phyloP scores from a whole-genome alignment of 2,113 vertebrate species.

The Nanorana parkeri region DNA sequence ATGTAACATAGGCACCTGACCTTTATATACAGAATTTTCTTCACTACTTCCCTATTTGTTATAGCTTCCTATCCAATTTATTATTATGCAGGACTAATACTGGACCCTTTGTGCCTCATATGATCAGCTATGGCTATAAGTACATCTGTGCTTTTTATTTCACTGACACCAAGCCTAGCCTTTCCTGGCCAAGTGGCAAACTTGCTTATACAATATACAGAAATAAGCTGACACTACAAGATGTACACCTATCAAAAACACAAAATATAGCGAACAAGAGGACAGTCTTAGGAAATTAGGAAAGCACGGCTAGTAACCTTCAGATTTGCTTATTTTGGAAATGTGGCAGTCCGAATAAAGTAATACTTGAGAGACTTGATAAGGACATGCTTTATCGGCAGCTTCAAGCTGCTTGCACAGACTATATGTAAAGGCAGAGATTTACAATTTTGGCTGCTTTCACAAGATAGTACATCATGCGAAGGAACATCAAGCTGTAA shows the following conservation, averaged over 20 bases:
- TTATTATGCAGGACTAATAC: too few relatives aligned
- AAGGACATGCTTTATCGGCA: background rate
- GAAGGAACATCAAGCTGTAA: background rate
- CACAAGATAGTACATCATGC: conserved; percentile 5
- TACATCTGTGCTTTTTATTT: too few relatives aligned
- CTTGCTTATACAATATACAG: too few relatives aligned
- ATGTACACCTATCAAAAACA: background rate
- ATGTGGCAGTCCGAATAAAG: background rate
- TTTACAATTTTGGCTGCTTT: background rate
- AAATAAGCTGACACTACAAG: background rate
- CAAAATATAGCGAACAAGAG: background rate
- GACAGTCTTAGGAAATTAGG: background rate
- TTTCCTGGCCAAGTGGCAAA: too few relatives aligned
- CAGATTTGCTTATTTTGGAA: background rate
- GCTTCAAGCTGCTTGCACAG: background rate
- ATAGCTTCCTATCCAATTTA: too few relatives aligned
- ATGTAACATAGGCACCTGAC: too few relatives aligned
- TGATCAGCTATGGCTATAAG: too few relatives aligned
- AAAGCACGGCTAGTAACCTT: background rate
- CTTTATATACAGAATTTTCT: too few relatives aligned
- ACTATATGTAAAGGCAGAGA: background rate
- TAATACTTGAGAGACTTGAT: background rate
- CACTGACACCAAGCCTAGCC: too few relatives aligned
- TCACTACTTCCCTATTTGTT: too few relatives aligned
- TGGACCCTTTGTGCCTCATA: too few relatives aligned